A percentile compares a stretch with the other conserved stretches of the same genome.
Evolutionary conservation across 2,888 invertebrate species (phyloP).

Genomic region (Horisme vitalbata): DNA sequence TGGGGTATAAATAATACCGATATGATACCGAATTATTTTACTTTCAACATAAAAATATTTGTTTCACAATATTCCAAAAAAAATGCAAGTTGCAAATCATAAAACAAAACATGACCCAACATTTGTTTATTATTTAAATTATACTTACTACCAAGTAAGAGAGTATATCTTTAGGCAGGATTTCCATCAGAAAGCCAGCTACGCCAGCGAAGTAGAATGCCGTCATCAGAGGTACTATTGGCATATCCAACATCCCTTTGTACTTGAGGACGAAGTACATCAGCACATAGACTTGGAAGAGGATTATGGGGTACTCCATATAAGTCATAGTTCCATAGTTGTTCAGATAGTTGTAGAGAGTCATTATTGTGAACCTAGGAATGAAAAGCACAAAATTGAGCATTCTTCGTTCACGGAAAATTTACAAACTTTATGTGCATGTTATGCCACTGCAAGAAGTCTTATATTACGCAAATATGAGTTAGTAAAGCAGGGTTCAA

Average conservation of each 20-base stretch:
- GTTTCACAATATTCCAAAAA: neutral
- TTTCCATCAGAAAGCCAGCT: slow-evolving; percentile 48
- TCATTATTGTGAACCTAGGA: slow-evolving; percentile 90
- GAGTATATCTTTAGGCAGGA: slow-evolving; percentile 75
- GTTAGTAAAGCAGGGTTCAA: no score
- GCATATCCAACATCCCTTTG: slow-evolving; percentile 78
- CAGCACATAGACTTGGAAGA: slow-evolving; percentile 88
- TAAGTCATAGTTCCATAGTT: slow-evolving; percentile 89
- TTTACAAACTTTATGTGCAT: neutral
- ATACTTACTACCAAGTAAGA: slow-evolving; percentile 85
- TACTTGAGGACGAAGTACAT: slow-evolving; percentile 88
- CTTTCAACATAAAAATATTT: no score
- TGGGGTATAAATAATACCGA: no score
- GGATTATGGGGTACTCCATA: slow-evolving; percentile 92
- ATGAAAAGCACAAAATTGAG: slow-evolving; percentile 13
- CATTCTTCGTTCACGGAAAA: neutral
- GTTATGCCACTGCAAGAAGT: no score
- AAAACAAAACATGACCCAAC: neutral
- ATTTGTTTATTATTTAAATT: no score
- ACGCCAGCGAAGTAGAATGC: slow-evolving; percentile 57
- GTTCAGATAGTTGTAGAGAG: slow-evolving; percentile 90
- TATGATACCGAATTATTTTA: no score
- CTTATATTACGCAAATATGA: no score
- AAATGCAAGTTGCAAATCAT: slow-evolving; percentile 4
- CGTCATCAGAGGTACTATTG: slow-evolving; percentile 48